Base-by-base conservation (phyloP, 1,140 invertebrate species). In the Lordiphosa mommai region DNA sequence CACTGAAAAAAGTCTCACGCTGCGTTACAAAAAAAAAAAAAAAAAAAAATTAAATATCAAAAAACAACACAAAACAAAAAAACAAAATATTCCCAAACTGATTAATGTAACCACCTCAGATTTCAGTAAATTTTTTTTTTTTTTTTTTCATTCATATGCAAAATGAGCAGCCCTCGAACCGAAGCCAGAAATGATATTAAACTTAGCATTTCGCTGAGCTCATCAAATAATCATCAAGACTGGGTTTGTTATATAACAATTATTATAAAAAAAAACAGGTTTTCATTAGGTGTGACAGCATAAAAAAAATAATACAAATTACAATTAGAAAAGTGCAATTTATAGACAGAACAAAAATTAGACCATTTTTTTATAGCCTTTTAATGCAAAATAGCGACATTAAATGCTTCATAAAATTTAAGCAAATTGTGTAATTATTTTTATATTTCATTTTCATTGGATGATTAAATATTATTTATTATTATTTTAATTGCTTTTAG, bases 131-230 rank as follows among this genome's bases (percentile, higher is more conserved):
- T 60, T 65, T 55, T 50, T 37, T 38, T 23, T 37, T 50, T 10
- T 50, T 29, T 8, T 33, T 71, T 82, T 80, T 76, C 71, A 80
- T 80, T 80, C 76, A 80, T 80, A 80, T 80, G 76, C 76, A 80
- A 82, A 79, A 60, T 68, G 65, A 48, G 44, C 29, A 58, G n/a
- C 20, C 27, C 9, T 16, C 2, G 27, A 52, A 17, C 12, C 9
- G 13, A 41, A 49, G 36, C 52, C 65, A 53, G 52, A 46, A 48
- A 65, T 49, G 47, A 47, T 65, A 58, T 60, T 41, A 27, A 51
- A 38, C 14, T 61, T 33, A 70, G 48, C 41, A 47, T 70, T 74
- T 63, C 50, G 76, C 65, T 80, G 76, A 80, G 76, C 76, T 82
- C 76, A 80, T 82, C 76, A 82, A 80, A 5, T 34, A 12, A 14